Percentiles rank a stretch among this genome's conserved stretches.
phyloP scores from a whole-genome alignment of 2,797 vertebrate genomes.

The Glossophaga mutica region DNA sequence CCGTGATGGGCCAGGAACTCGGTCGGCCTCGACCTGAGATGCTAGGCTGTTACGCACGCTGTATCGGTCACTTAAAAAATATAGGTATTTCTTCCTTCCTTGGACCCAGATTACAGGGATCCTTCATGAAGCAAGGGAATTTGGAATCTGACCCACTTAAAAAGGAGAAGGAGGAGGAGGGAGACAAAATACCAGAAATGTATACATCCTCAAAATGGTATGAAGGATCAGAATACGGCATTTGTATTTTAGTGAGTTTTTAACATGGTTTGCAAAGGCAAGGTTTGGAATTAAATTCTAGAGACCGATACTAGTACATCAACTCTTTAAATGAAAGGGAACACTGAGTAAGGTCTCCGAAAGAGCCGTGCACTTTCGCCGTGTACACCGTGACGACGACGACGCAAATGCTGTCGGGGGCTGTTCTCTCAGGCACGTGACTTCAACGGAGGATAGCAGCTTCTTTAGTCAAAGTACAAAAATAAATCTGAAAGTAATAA shows the following conservation, averaged over 20 bases:
- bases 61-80: not conserved
- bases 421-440: not conserved
- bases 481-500: conserved; percentile 10
- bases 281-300: not conserved
- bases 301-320: not conserved
- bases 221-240: not conserved
- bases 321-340: not conserved
- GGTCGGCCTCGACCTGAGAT: not conserved
- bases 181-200: not conserved
- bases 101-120: not conserved
- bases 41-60: not conserved
- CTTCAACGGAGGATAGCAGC: not conserved
- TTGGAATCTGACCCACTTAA: not conserved
- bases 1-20: not conserved
- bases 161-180: not conserved
- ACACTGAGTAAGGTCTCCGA: not conserved
- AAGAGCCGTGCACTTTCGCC: not conserved
- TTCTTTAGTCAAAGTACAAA: not conserved
- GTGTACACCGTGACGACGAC: not conserved
- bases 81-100: not conserved
- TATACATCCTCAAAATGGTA: not conserved
- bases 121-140: not conserved
- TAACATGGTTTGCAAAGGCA: not conserved
- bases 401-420: not conserved
- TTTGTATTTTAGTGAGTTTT: not conserved